A percentile compares a stretch with the other conserved stretches of the same genome.
Conservation (phyloP, 2,113 vertebrate species). For the Chaetodon trifascialis region DNA sequence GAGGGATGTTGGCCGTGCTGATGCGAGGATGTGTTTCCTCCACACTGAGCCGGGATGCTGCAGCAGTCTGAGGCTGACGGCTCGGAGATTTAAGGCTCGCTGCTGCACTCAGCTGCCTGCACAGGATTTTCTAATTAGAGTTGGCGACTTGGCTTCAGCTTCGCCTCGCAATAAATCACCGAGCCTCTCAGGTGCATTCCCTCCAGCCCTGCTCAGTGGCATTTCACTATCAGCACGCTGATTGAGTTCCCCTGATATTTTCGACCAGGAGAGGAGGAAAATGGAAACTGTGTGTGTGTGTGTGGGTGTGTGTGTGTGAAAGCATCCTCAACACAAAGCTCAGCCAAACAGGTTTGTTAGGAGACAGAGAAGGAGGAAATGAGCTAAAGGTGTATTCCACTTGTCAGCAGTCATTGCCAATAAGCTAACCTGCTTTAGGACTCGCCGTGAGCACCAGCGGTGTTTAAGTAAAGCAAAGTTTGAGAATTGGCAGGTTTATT, state of each 20-base stretch:
- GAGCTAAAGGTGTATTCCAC: background rate
- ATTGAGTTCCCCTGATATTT: slow-evolving; percentile 80
- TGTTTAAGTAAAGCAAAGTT: background rate
- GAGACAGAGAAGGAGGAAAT: background rate
- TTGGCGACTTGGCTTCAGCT: slow-evolving; percentile 80
- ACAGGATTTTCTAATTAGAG: slow-evolving; percentile 88
- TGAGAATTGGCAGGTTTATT: slow-evolving; percentile 16
- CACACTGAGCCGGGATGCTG: slow-evolving; percentile 53
- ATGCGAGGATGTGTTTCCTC: slow-evolving; percentile 24
- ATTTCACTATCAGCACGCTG: slow-evolving; percentile 81
- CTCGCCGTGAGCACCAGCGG: background rate
- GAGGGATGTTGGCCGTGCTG: background rate
- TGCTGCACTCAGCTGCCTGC: slow-evolving; percentile 82
- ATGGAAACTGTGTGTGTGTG: slow-evolving; percentile 15
- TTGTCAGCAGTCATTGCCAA: background rate
- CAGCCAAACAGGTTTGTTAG: background rate
- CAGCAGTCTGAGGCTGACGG: slow-evolving; percentile 72
- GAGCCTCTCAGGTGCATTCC: slow-evolving; percentile 83
- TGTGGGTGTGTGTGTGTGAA: background rate
- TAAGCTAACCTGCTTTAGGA: background rate
- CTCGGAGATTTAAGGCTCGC: slow-evolving; percentile 78
- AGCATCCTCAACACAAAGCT: background rate
- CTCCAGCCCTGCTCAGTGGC: slow-evolving; percentile 68
- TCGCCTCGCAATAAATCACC: slow-evolving; percentile 84
- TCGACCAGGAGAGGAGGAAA: slow-evolving; percentile 46